A percentile compares a stretch with the other conserved stretches of the same genome.
phyloP scores from a whole-genome alignment of 2,797 vertebrate species.

The Schizopygopsis pylzovi region DNA sequence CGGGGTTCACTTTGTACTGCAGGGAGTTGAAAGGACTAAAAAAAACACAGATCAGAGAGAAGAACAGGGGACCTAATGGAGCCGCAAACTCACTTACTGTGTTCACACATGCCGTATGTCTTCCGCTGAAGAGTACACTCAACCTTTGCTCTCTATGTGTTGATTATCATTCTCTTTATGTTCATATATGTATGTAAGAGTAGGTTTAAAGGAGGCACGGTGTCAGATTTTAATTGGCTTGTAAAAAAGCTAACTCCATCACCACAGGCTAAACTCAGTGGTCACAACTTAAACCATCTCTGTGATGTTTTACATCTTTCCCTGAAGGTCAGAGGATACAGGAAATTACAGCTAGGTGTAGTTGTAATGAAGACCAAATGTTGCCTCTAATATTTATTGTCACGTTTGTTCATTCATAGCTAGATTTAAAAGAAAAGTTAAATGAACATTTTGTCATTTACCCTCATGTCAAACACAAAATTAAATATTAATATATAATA shows the following conservation, averaged over 20 bases:
- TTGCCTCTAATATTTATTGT: neutral
- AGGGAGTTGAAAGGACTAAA: constrained; percentile 51
- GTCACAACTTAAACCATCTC: constrained; percentile 40
- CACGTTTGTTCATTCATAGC: neutral
- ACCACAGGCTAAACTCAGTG: constrained; percentile 43
- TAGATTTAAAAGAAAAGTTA: neutral
- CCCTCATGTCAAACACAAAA: neutral
- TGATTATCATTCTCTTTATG: constrained; percentile 31
- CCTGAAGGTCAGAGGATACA: constrained; percentile 29
- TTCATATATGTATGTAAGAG: constrained; percentile 23
- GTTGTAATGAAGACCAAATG: constrained; percentile 41
- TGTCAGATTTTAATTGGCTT: constrained; percentile 42
- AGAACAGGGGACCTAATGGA: constrained; percentile 31
- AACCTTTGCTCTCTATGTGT: constrained; percentile 23
- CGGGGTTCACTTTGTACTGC: constrained; percentile 47
- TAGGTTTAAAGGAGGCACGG: constrained; percentile 28
- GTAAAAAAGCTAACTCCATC: constrained; percentile 32
- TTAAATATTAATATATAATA: too few species aligned
- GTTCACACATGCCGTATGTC: constrained; percentile 19
- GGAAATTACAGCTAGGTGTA: constrained; percentile 34
- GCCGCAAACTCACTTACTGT: constrained; percentile 41
- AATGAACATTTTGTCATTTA: neutral
- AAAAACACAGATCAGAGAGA: constrained; percentile 47
- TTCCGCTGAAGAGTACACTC: constrained; percentile 28
- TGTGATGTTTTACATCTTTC: constrained; percentile 56